Percentiles rank a stretch among this genome's conserved stretches.
phyloP scores from a whole-genome alignment of 2,888 invertebrate species.

The Synergus laeviventris region DNA sequence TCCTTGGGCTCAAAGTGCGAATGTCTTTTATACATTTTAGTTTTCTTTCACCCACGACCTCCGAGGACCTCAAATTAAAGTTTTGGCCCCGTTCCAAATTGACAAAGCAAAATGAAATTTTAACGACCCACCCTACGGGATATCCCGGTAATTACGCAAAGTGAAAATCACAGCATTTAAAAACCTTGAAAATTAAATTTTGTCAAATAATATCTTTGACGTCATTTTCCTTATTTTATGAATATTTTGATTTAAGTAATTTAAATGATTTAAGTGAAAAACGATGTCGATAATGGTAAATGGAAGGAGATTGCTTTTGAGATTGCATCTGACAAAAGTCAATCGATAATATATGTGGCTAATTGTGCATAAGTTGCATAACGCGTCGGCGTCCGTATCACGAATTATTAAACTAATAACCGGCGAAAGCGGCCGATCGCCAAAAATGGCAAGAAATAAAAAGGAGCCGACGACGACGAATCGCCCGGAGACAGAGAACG shows the following conservation, averaged over 20 bases:
- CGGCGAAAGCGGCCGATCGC: conserved; percentile 70
- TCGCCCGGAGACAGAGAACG: conserved; percentile 39
- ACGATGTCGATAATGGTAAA: neutral
- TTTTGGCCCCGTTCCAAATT: neutral
- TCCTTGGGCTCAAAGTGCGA: neutral
- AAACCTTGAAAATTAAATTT: too few species aligned
- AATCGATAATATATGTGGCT: conserved; percentile 39
- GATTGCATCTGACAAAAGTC: conserved; percentile 4
- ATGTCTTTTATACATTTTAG: neutral
- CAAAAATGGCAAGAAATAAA: conserved; percentile 69
- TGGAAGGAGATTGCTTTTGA: neutral
- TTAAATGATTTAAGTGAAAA: neutral
- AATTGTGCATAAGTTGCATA: conserved; percentile 36
- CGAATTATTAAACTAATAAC: conserved; percentile 72
- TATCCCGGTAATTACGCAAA: neutral
- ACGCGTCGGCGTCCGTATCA: conserved; percentile 56
- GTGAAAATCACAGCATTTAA: too few species aligned
- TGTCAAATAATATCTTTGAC: too few species aligned
- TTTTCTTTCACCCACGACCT: neutral
- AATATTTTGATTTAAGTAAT: too few species aligned
- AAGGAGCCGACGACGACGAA: conserved; percentile 35
- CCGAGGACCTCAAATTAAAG: neutral
- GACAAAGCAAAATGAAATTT: neutral
- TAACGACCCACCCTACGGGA: neutral
- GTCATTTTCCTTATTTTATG: neutral